A percentile compares a stretch with the other conserved stretches of the same genome.
phyloP scores from a whole-genome alignment of 2,888 invertebrate species.

The Entomobrya multifasciata region DNA sequence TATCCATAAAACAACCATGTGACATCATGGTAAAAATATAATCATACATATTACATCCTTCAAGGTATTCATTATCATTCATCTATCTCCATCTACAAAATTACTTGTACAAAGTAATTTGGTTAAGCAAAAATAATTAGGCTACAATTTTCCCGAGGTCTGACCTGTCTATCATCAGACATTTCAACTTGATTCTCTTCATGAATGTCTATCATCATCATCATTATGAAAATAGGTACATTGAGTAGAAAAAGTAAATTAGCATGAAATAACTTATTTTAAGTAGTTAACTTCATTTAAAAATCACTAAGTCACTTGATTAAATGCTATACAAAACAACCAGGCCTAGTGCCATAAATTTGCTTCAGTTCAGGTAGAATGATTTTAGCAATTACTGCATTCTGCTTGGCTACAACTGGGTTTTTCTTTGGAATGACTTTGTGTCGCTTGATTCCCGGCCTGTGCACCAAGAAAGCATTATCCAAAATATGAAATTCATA shows the following conservation, averaged over 20 bases:
- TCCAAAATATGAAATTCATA: constrained; percentile 96
- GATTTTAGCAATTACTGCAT: constrained; percentile 88
- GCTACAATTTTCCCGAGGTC: no score
- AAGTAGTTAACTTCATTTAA: constrained; percentile 19
- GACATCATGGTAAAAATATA: background rate
- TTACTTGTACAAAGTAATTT: background rate
- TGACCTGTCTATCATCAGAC: no score
- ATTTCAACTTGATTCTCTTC: background rate
- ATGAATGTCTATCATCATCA: background rate
- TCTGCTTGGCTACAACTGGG: constrained; percentile 88
- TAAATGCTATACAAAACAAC: constrained; percentile 60
- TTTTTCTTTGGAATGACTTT: constrained; percentile 90
- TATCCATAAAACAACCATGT: background rate
- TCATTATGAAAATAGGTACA: constrained; percentile 26
- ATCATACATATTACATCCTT: background rate
- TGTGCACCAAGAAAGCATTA: constrained; percentile 95
- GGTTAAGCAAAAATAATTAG: constrained; percentile 19
- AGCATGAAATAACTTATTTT: constrained; percentile 21
- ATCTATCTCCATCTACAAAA: background rate
- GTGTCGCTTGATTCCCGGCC: constrained; percentile 93
- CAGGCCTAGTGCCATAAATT: constrained; percentile 90
- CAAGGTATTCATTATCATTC: background rate
- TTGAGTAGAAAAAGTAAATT: constrained; percentile 17
- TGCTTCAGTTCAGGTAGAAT: constrained; percentile 93
- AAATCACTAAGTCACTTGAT: background rate